These are phyloP conservation scores for Haplotaxodon microlepis DNA, from an alignment of 2,113 vertebrate species.

Conservation along the genomic window DNA sequence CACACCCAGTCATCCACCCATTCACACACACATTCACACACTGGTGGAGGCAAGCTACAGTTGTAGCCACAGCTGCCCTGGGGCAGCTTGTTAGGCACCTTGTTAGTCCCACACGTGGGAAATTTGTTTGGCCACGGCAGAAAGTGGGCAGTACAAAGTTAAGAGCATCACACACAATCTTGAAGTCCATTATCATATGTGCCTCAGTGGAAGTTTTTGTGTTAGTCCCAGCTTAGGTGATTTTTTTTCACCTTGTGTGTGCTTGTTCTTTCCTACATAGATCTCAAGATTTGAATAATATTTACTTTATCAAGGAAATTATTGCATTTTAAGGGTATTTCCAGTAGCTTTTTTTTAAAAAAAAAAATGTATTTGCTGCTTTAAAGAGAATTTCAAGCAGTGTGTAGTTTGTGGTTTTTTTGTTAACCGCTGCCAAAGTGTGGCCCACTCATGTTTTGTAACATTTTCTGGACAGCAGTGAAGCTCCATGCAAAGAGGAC, in stretches of 20 bases:
- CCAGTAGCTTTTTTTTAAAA: fast-evolving
- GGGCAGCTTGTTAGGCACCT: too few relatives aligned
- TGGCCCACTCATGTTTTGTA: not conserved
- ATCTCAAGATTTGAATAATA: not conserved
- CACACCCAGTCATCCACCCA: too few relatives aligned
- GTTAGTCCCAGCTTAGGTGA: not conserved
- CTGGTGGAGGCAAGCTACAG: too few relatives aligned
- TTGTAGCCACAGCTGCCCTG: too few relatives aligned
- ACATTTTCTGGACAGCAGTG: not conserved
- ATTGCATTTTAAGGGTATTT: not conserved
- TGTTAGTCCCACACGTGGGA: not conserved
- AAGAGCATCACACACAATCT: not conserved
- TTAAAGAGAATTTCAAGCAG: not conserved
- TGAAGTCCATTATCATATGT: not conserved
- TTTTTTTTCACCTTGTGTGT: not conserved
- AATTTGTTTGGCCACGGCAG: not conserved
- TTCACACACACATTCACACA: too few relatives aligned
- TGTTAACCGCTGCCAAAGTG: not conserved
- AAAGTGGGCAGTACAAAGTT: not conserved
- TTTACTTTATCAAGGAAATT: not conserved
- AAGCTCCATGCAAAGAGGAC: not conserved
- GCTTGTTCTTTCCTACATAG: not conserved
- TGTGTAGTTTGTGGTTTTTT: not conserved
- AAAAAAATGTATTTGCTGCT: not conserved
- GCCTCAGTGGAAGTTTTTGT: not conserved